Percentiles rank a stretch among this genome's conserved stretches.
phyloP scores from a whole-genome alignment of 2,113 vertebrate genomes.

The Pangasianodon gigas region DNA sequence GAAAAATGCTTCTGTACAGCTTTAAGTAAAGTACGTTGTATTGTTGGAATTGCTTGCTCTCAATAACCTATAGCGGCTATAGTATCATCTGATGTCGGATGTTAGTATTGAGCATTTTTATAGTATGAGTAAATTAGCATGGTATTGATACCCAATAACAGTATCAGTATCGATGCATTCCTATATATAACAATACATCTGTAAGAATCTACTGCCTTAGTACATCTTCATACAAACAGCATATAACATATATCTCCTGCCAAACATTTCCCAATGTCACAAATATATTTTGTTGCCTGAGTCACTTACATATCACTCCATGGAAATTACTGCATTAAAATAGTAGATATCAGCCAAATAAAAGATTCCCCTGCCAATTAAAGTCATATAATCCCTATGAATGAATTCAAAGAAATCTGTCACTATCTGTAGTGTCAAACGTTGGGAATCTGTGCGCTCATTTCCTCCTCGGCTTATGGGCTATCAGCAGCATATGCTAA shows the following conservation, averaged over 20 bases:
- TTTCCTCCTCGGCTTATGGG: slow-evolving; percentile 38
- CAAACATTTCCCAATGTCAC: not conserved
- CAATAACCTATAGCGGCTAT: not conserved
- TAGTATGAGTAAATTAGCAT: not conserved
- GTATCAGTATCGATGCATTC: not conserved
- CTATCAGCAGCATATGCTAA: slow-evolving; percentile 51
- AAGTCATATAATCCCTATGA: not conserved
- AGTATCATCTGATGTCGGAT: not conserved
- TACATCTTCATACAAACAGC: not conserved
- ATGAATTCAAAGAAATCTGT: not conserved
- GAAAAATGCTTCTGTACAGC: not conserved
- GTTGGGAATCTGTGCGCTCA: slow-evolving; percentile 20
- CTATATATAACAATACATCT: not conserved
- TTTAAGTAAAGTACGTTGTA: not conserved
- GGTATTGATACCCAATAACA: not conserved
- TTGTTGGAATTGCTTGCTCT: no score
- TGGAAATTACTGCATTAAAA: not conserved
- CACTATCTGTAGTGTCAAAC: slow-evolving; percentile 9
- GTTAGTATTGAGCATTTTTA: not conserved
- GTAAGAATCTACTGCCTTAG: not conserved
- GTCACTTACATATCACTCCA: not conserved
- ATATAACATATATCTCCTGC: not conserved
- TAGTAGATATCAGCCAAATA: not conserved
- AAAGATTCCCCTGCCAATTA: not conserved
- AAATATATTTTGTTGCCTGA: not conserved